phyloP scores from a whole-genome alignment of 92 coral and sea anemone species.

The Pocillopora meandrina region DNA sequence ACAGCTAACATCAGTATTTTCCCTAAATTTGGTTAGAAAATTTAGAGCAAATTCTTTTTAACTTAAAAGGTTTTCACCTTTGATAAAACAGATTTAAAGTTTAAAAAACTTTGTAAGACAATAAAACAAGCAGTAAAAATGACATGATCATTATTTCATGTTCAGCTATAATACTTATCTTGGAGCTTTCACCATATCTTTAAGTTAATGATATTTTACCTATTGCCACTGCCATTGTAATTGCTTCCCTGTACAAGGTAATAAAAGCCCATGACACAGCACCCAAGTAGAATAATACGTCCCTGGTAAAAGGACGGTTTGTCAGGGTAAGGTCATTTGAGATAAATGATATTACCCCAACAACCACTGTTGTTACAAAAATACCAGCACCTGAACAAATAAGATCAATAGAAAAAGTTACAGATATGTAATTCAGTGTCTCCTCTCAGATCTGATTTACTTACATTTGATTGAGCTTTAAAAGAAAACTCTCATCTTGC shows the following conservation, averaged over 20 bases:
- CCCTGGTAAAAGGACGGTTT: constrained; percentile 87
- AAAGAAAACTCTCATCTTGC: too few species aligned
- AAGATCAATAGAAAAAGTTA: too few species aligned
- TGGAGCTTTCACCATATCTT: not conserved
- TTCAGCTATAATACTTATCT: not conserved
- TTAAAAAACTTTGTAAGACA: too few species aligned
- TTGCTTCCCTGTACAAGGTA: constrained; percentile 64
- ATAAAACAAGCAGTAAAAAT: too few species aligned
- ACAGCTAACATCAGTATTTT: too few species aligned
- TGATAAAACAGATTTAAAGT: too few species aligned
- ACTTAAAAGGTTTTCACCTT: too few species aligned
- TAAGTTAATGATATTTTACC: constrained; percentile 42
- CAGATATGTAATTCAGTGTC: too few species aligned
- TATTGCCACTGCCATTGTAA: constrained; percentile 70
- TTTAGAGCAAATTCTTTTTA: too few species aligned
- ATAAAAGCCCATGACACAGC: constrained; percentile 90
- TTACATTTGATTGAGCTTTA: too few species aligned
- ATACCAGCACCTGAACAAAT: constrained; percentile 87
- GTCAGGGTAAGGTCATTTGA: constrained; percentile 59
- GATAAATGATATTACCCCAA: constrained; percentile 75
- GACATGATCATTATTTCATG: not conserved
- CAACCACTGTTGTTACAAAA: constrained; percentile 96
- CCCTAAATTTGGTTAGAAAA: too few species aligned
- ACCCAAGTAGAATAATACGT: constrained; percentile 90
- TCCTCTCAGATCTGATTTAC: too few species aligned